These are phyloP conservation scores for Ptilonorhynchus violaceus DNA, from an alignment of 2,113 vertebrate species.

Conservation along the genomic window DNA sequence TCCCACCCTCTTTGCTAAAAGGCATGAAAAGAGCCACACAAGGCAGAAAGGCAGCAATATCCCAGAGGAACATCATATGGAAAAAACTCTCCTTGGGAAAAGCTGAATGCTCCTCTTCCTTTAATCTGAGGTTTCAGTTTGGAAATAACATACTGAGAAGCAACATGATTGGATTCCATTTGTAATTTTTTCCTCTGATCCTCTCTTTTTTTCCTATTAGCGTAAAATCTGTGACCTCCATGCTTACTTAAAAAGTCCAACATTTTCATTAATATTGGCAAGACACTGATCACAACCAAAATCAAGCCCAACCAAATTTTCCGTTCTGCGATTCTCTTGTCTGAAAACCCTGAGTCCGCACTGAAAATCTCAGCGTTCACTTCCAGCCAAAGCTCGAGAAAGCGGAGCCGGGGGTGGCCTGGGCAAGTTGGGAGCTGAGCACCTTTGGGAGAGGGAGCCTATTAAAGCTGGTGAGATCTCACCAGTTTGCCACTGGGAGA, in stretches of 20 bases:
- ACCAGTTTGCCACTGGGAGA: neutral
- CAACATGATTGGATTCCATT: neutral
- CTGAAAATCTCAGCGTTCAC: neutral
- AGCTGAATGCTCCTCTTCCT: neutral
- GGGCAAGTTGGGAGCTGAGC: neutral
- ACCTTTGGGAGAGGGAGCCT: neutral
- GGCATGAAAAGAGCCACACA: neutral
- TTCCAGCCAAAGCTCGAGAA: neutral
- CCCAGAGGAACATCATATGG: neutral
- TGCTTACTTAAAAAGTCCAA: neutral
- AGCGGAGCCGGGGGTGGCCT: neutral
- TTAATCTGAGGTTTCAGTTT: neutral
- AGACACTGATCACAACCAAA: neutral
- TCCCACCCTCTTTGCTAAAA: neutral
- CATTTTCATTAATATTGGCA: neutral
- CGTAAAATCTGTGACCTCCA: neutral
- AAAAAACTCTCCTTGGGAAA: neutral
- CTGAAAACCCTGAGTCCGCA: accelerated
- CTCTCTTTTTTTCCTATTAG: neutral
- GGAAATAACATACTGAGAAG: neutral
- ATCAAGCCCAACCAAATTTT: neutral
- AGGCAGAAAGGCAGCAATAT: neutral
- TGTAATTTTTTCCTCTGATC: neutral
- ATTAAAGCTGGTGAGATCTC: neutral
- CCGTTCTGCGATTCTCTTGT: neutral